These are phyloP conservation scores for Amphiura filiformis DNA, from an alignment of 35 echinoderm and acorn worm genomes.

Conservation along the genomic window DNA sequence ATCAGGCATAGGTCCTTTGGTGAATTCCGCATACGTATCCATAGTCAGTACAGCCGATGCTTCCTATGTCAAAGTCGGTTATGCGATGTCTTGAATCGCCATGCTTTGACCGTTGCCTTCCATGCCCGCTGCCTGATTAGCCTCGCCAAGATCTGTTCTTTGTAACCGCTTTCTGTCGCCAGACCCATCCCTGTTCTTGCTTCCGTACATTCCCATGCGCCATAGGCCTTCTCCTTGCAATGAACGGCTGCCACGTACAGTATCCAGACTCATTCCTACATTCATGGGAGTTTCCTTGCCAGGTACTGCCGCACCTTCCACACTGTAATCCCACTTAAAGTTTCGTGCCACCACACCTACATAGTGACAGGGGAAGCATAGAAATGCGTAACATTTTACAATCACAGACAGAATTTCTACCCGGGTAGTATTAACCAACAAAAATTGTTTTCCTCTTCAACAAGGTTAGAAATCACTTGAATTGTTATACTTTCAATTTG, in stretches of 20 bases:
- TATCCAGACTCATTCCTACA: conserved; percentile 38
- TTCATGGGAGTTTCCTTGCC: conserved; percentile 49
- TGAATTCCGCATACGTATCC: conserved; percentile 84
- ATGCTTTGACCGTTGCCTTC: conserved; percentile 28
- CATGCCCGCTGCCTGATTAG: conserved; percentile 17
- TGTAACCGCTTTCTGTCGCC: conserved; percentile 50
- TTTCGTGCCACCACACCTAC: conserved; percentile 37
- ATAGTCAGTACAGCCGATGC: conserved; percentile 65
- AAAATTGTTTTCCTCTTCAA: too few species aligned
- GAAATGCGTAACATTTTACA: conserved; percentile 8
- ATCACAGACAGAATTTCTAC: background rate
- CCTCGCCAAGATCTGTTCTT: conserved; percentile 28
- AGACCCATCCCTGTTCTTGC: conserved; percentile 57
- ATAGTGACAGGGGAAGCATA: background rate
- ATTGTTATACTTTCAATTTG: too few species aligned
- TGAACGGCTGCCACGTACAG: conserved; percentile 35
- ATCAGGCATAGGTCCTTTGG: conserved; percentile 57
- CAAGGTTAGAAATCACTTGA: too few species aligned
- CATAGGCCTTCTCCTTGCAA: conserved; percentile 65
- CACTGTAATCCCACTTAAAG: conserved; percentile 35
- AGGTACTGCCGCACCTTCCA: conserved; percentile 20
- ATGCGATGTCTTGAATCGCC: conserved; percentile 35
- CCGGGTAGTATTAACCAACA: too few species aligned
- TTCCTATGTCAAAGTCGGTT: conserved; percentile 79
- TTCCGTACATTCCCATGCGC: conserved; percentile 74